A percentile compares a stretch with the other conserved stretches of the same genome.
phyloP scores from a whole-genome alignment of 2,888 invertebrate genomes.

The Campoplex nolae region DNA sequence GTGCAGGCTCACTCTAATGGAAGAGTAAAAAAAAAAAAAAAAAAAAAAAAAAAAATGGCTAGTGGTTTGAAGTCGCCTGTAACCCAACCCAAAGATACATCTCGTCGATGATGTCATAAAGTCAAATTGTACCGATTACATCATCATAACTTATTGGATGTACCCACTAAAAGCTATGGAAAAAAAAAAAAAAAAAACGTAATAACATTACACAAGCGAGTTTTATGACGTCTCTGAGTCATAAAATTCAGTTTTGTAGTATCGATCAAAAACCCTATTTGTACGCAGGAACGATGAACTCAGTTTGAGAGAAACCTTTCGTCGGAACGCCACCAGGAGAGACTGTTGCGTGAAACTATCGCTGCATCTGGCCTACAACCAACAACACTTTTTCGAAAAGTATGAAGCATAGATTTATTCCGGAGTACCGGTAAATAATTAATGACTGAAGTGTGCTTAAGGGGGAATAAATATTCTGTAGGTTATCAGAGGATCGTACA shows the following conservation, averaged over 20 bases:
- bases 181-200: not conserved
- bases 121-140: not conserved
- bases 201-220: not conserved
- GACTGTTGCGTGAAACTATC: conserved; percentile 8
- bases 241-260: not conserved
- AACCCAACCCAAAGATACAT: not conserved
- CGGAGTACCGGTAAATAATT: not conserved
- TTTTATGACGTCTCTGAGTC: not conserved
- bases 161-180: not conserved
- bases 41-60: too few relatives aligned
- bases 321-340: not conserved
- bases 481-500: not conserved
- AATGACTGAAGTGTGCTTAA: not conserved
- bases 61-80: not conserved
- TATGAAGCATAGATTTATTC: not conserved
- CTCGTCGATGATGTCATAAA: conserved; percentile 2
- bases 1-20: conserved; percentile 14
- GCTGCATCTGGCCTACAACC: not conserved
- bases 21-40: conserved; percentile 14
- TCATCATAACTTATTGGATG: not conserved
- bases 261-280: too few relatives aligned
- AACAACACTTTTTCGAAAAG: not conserved
- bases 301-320: not conserved
- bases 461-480: conserved; percentile 7
- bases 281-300: not conserved